A percentile compares a stretch with the other conserved stretches of the same genome.
These are phyloP conservation scores for Sebastes reedi DNA, from an alignment of 2,797 vertebrate genomes.

Conservation along the genomic window DNA sequence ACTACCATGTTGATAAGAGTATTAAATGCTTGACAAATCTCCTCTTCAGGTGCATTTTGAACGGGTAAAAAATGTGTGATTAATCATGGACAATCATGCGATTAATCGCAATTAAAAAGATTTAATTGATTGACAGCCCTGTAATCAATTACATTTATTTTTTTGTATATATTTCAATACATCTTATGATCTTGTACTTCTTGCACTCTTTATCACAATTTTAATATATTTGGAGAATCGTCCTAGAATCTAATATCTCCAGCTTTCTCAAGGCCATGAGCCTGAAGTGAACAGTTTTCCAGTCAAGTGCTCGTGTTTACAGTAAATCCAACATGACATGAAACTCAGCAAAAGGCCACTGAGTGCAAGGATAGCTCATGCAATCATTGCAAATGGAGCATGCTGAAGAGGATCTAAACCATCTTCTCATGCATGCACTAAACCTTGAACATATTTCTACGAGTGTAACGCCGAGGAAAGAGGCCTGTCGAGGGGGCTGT, in stretches of 20 bases:
- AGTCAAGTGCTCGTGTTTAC: slow-evolving; percentile 6
- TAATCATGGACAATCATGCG: too few relatives aligned
- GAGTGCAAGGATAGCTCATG: background rate
- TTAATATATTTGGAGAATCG: background rate
- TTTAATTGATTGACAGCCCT: background rate
- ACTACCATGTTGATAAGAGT: too few relatives aligned
- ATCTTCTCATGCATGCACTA: background rate
- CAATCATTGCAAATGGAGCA: background rate
- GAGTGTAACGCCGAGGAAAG: background rate
- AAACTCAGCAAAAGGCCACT: background rate
- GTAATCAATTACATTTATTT: background rate
- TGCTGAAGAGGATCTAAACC: background rate
- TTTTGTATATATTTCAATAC: background rate
- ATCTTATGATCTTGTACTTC: background rate
- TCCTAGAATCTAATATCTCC: background rate
- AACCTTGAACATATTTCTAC: slow-evolving; percentile 2
- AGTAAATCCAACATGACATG: background rate
- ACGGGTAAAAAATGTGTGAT: too few relatives aligned
- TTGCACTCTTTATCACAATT: background rate
- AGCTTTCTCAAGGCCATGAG: background rate
- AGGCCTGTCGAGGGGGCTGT: background rate
- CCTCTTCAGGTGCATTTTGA: too few relatives aligned
- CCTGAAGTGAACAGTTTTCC: background rate
- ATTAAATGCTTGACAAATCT: too few relatives aligned
- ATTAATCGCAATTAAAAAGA: too few relatives aligned